These are phyloP conservation scores for Ctenoplectra terminalis DNA, from an alignment of 1,140 invertebrate genomes.

Conservation along the genomic window DNA sequence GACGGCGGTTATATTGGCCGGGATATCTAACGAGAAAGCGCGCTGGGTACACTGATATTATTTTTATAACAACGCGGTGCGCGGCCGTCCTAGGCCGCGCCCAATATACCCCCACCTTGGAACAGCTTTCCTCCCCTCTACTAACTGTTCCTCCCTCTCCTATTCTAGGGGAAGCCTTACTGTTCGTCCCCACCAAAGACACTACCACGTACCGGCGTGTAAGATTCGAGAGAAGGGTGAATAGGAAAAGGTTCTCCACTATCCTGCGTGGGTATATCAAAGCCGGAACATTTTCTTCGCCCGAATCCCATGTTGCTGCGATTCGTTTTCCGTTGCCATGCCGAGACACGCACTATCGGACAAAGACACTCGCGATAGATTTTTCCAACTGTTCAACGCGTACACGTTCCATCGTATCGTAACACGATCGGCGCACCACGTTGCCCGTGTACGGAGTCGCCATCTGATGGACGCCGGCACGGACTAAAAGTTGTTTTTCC, in stretches of 20 bases:
- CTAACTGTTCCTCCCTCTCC: slow-evolving; percentile 42
- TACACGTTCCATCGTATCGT: not conserved
- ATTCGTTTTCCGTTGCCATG: not conserved
- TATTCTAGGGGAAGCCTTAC: slow-evolving; percentile 25
- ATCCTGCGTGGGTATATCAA: slow-evolving; percentile 42
- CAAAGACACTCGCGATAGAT: not conserved
- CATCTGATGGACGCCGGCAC: slow-evolving; percentile 75
- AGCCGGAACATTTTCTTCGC: slow-evolving; percentile 41
- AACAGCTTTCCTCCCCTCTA: slow-evolving; percentile 42
- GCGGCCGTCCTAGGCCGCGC: slow-evolving; percentile 76
- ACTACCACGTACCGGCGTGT: slow-evolving; percentile 26
- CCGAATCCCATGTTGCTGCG: not conserved
- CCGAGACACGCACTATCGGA: not conserved
- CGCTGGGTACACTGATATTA: slow-evolving; percentile 75
- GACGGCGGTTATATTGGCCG: slow-evolving; percentile 61
- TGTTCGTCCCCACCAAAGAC: slow-evolving; percentile 45
- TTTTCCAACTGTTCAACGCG: not conserved
- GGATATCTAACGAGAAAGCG: slow-evolving; percentile 73
- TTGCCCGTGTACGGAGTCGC: slow-evolving; percentile 57
- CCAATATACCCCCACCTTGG: slow-evolving; percentile 74
- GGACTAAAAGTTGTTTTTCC: slow-evolving; percentile 53
- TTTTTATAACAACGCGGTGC: slow-evolving; percentile 76
- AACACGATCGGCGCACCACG: slow-evolving; percentile 46
- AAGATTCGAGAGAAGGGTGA: slow-evolving; percentile 31
- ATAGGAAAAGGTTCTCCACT: slow-evolving; percentile 45